Base-by-base conservation (phyloP, 2,888 invertebrate genomes). In the Drosophila incognita region DNA sequence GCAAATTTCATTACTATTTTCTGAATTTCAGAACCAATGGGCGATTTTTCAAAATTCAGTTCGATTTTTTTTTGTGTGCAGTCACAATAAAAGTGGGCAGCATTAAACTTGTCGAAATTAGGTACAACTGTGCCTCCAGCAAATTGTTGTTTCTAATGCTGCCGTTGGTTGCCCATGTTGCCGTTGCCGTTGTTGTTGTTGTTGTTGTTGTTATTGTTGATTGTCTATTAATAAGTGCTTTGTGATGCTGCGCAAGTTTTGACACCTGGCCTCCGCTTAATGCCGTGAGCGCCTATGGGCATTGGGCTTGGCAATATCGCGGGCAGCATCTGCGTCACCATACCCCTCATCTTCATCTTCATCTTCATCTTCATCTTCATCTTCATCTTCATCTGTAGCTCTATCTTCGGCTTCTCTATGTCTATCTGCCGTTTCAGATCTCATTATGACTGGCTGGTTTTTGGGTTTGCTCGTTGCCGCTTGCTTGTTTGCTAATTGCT, bases 251-350 rank as follows among this genome's bases (percentile, higher is more conserved):
- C 38, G 31, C 65, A 40, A 62, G 69, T 81, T 78, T 81, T 81
- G 78, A 74, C 81, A 81, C 84, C 69, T 76, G 71, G 51, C 61
- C 58, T 35, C 49, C 49, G 51, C 38, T 70, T 56, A 54, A n/a
- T 38, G 48, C 21, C 42, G 24, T 31, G 27, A 49, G 8, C 51
- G 29, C 46, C 68, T 4, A 18, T 13, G 58, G 68, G 21, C 36
- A 31, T 69, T 36, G 36, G 31, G 31, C 36, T 48, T 33, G 67
- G 53, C 67, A 15, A 33, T 27, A 38, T 62, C 31, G 13, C 24
- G 2, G 59, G 13, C 11, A 29, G 24, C 59, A 52, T 24, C 46
- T 52, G 40, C 63, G 15, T 48, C 57, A 21, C 59, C 36, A 27
- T 5, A 49, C 13, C 29, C 35, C 29, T 21, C 38, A 53, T 40